These are phyloP conservation scores for Andinoacara biseriatus DNA, from an alignment of 2,113 vertebrate genomes.

Conservation along the genomic window DNA sequence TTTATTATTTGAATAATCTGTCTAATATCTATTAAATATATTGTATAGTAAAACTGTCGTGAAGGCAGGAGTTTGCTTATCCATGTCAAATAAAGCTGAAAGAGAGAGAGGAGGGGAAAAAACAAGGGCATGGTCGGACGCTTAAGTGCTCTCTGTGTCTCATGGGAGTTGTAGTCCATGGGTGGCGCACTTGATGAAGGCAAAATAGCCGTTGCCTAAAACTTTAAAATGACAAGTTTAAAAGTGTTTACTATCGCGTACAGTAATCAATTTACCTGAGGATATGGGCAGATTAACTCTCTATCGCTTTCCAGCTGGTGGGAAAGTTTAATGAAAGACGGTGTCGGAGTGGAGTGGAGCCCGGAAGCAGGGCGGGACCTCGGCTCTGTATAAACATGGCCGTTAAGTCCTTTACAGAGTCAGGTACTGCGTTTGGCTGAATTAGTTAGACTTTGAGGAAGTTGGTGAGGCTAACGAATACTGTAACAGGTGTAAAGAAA, in stretches of 20 bases:
- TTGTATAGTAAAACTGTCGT: background rate
- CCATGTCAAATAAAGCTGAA: background rate
- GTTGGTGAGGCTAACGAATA: constrained; percentile 33
- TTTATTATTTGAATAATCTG: background rate
- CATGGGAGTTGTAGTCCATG: constrained; percentile 71
- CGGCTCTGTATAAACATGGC: constrained; percentile 72
- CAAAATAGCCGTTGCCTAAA: background rate
- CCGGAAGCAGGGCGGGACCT: constrained; percentile 76
- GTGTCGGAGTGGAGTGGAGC: constrained; percentile 17
- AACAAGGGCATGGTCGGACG: background rate
- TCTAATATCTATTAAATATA: background rate
- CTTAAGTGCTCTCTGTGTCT: background rate
- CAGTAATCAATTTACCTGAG: fast-evolving
- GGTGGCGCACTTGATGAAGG: background rate
- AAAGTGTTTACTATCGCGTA: background rate
- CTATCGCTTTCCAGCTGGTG: background rate
- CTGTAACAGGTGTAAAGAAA: constrained; percentile 64
- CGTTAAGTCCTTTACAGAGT: constrained; percentile 57
- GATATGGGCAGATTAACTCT: fast-evolving
- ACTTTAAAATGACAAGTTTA: background rate
- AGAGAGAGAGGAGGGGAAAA: background rate
- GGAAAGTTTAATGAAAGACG: constrained; percentile 19
- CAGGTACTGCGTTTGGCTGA: constrained; percentile 58
- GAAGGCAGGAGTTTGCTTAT: background rate
- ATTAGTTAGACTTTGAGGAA: constrained; percentile 67